phyloP scores from a whole-genome alignment of 1,140 invertebrate genomes.

The Pseudomyrmex concolor region DNA sequence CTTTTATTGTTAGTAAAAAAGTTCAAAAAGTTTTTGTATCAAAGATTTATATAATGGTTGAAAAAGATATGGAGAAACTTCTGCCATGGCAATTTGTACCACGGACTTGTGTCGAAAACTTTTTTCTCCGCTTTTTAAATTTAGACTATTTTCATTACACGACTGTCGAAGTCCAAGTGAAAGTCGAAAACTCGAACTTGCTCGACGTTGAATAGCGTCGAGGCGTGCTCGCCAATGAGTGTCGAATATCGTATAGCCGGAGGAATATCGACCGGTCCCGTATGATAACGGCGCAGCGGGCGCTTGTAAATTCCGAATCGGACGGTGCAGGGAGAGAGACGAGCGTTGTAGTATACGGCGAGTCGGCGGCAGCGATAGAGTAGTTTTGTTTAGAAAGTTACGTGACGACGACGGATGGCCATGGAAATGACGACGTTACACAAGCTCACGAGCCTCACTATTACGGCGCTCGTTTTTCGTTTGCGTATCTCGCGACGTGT shows the following conservation, averaged over 20 bases:
- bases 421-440: constrained; percentile 76
- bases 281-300: constrained; percentile 68
- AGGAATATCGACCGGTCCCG: constrained; percentile 68
- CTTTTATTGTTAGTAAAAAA: no score
- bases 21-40: background rate
- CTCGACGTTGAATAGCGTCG: background rate
- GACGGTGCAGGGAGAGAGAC: constrained; percentile 4
- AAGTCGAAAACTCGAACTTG: constrained; percentile 3
- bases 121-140: background rate
- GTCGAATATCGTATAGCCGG: constrained; percentile 47
- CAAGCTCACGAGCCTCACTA: constrained; percentile 67
- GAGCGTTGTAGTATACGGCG: constrained; percentile 7
- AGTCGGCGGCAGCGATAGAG: constrained; percentile 26
- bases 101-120: background rate
- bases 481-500: constrained; percentile 8
- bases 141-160: constrained; percentile 11
- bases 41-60: background rate
- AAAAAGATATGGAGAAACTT: background rate
- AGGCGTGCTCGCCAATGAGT: constrained; percentile 6
- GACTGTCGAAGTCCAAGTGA: background rate
- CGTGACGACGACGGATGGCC: constrained; percentile 70
- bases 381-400: constrained; percentile 80
- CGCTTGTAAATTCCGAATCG: constrained; percentile 55
- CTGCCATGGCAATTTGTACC: background rate
- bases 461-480: constrained; percentile 41